Percentiles rank a stretch among this genome's conserved stretches.
These are phyloP conservation scores for Eptatretus burgeri DNA, from an alignment of 2,113 vertebrate species.

Conservation along the genomic window DNA sequence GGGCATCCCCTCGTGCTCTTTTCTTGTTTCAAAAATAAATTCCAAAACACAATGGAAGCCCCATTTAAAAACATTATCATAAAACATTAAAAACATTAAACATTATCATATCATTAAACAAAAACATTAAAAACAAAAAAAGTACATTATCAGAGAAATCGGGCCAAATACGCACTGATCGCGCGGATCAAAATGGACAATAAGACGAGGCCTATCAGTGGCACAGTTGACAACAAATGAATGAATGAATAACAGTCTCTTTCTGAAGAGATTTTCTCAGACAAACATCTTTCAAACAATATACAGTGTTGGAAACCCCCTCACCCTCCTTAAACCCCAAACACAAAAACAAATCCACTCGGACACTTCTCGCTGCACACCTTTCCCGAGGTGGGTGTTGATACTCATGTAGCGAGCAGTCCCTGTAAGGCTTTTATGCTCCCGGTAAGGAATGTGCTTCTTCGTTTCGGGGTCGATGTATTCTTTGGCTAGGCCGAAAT, in stretches of 20 bases:
- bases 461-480: conserved; percentile 97
- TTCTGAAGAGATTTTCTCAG: neutral
- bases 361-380: conserved; percentile 17
- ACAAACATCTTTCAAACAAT: neutral
- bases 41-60: too few species aligned
- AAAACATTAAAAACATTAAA: too few species aligned
- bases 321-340: neutral
- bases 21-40: too few species aligned
- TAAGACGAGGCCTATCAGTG: too few species aligned
- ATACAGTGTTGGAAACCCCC: neutral
- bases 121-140: too few species aligned
- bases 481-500: conserved; percentile 96
- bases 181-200: too few species aligned
- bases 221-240: neutral
- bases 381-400: conserved; percentile 95
- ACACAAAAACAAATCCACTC: neutral
- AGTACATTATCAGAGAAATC: too few species aligned
- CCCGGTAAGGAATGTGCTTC: conserved; percentile 98
- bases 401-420: conserved; percentile 97
- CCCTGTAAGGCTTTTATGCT: conserved; percentile 92
- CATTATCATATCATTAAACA: too few species aligned
- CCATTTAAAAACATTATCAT: too few species aligned
- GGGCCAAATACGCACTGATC: too few species aligned
- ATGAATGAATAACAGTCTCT: neutral
- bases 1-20: too few species aligned